phyloP scores from a whole-genome alignment of 2,888 invertebrate genomes.

The Sympetrum striolatum region DNA sequence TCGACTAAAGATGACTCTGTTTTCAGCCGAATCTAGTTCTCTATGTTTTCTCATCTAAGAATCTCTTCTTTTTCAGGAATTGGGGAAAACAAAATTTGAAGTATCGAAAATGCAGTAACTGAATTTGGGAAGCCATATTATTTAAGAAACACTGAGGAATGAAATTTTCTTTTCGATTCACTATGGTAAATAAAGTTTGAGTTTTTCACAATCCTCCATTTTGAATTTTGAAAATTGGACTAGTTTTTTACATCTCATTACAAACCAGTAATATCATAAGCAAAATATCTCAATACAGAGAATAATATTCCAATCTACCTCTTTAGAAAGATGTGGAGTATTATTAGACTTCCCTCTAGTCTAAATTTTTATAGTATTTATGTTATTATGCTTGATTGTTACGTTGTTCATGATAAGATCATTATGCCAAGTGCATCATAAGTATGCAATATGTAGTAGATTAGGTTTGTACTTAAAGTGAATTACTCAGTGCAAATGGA shows the following conservation, averaged over 20 bases:
- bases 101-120: constrained; percentile 87
- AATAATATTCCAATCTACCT: neutral
- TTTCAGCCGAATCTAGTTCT: neutral
- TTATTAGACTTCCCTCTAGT: constrained; percentile 20
- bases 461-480: constrained; percentile 35
- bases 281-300: neutral
- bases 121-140: neutral
- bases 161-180: neutral
- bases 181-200: neutral
- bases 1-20: too few relatives aligned
- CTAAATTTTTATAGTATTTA: constrained; percentile 28
- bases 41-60: neutral
- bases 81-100: constrained; percentile 84
- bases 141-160: neutral
- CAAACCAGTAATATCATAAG: neutral
- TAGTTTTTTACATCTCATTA: neutral
- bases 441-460: constrained; percentile 13
- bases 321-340: neutral
- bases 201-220: neutral
- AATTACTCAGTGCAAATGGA: neutral
- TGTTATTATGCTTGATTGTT: constrained; percentile 22
- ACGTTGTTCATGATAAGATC: neutral
- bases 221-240: neutral
- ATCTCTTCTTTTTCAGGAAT: constrained; percentile 62
- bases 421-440: neutral